A percentile compares a stretch with the other conserved stretches of the same genome.
Evolutionary conservation across 2,113 vertebrate species (phyloP).

Genomic region (Ptilorrhoa leucosticta): DNA sequence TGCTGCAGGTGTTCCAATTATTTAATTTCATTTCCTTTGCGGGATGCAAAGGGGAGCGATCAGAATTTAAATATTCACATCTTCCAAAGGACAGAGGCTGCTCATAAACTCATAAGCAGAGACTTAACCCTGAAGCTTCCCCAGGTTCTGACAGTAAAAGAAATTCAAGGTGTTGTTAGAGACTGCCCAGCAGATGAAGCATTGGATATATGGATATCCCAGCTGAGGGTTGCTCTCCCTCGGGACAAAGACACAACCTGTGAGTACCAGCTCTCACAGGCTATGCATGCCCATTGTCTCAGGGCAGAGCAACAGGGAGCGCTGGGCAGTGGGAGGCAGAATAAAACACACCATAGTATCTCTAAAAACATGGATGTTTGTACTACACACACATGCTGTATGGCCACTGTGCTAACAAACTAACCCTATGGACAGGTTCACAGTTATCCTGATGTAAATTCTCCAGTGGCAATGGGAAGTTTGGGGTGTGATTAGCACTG

Average conservation of each 20-base stretch:
- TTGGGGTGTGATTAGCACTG: not conserved
- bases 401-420: not conserved
- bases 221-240: not conserved
- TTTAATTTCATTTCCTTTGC: not conserved
- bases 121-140: not conserved
- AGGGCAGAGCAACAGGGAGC: not conserved
- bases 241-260: fast-evolving
- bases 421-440: not conserved
- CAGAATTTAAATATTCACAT: not conserved
- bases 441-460: fast-evolving
- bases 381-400: too few relatives aligned
- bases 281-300: not conserved
- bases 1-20: not conserved
- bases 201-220: fast-evolving
- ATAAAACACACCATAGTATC: not conserved
- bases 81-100: not conserved
- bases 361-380: fast-evolving
- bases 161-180: not conserved
- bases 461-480: not conserved
- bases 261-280: not conserved
- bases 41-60: fast-evolving
- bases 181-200: not conserved
- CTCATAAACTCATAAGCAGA: not conserved
- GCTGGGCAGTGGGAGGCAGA: not conserved
- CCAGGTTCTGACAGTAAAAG: not conserved